phyloP scores from a whole-genome alignment of 2,888 invertebrate species.

The Vandiemenella viatica region DNA sequence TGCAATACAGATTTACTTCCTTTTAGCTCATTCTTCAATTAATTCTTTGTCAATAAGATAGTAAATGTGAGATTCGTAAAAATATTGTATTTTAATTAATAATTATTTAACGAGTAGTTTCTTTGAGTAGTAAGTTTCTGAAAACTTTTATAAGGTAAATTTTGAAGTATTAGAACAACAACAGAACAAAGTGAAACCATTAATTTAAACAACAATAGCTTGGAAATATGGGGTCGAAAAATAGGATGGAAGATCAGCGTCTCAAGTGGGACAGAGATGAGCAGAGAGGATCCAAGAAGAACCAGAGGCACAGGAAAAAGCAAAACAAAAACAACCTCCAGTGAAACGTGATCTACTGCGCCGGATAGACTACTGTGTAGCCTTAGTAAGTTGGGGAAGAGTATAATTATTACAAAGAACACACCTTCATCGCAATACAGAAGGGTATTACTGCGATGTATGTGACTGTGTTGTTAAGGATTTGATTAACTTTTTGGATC shows the following conservation, averaged over 20 bases:
- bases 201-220: too few relatives aligned
- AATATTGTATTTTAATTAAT: too few relatives aligned
- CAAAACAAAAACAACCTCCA: slow-evolving; percentile 48
- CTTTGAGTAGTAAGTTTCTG: too few relatives aligned
- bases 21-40: too few relatives aligned
- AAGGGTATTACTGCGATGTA: slow-evolving; percentile 97
- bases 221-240: too few relatives aligned
- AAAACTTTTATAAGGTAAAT: too few relatives aligned
- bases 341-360: slow-evolving; percentile 81
- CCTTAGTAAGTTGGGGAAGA: slow-evolving; percentile 96
- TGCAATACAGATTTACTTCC: too few relatives aligned
- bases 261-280: slow-evolving; percentile 96
- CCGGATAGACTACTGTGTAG: slow-evolving; percentile 92
- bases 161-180: too few relatives aligned
- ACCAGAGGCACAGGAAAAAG: slow-evolving; percentile 49
- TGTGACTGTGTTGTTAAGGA: slow-evolving; percentile 99
- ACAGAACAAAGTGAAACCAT: too few relatives aligned
- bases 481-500: slow-evolving; percentile 97
- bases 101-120: too few relatives aligned
- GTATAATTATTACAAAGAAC: slow-evolving; percentile 94
- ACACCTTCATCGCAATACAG: slow-evolving; percentile 95
- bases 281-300: slow-evolving; percentile 66
- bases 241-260: slow-evolving; percentile 70
- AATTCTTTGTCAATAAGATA: too few relatives aligned
- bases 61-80: too few relatives aligned